A percentile compares a stretch with the other conserved stretches of the same genome.
phyloP scores from a whole-genome alignment of 2,797 vertebrate genomes.

The Halcyon smyrnensis region DNA sequence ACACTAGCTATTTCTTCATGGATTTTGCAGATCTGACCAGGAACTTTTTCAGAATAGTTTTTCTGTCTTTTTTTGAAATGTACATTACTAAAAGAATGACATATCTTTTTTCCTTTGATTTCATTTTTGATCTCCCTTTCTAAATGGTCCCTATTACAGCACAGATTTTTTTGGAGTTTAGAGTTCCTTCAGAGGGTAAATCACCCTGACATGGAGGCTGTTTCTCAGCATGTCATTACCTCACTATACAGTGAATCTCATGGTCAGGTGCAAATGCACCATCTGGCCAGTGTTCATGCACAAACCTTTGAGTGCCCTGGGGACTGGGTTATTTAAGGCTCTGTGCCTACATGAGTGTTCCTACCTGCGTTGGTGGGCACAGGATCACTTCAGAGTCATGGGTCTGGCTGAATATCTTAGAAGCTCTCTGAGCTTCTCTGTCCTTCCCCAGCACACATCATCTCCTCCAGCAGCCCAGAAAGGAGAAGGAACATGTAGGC shows the following conservation, averaged over 20 bases:
- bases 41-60: not conserved
- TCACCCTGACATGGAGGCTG: not conserved
- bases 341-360: not conserved
- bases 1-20: not conserved
- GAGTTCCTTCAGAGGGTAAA: not conserved
- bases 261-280: not conserved
- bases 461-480: not conserved
- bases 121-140: not conserved
- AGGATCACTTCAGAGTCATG: not conserved
- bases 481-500: fast-evolving
- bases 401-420: not conserved
- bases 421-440: not conserved
- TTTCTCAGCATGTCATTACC: not conserved
- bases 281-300: not conserved
- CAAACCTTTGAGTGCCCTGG: not conserved
- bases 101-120: not conserved
- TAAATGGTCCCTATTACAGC: not conserved
- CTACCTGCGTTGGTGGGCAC: not conserved
- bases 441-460: not conserved
- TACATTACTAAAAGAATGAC: not conserved
- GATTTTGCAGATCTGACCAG: not conserved
- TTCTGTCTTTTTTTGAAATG: not conserved
- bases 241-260: not conserved
- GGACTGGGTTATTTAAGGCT: not conserved
- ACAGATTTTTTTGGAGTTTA: not conserved